These are phyloP conservation scores for Acipenser transmontanus DNA, from an alignment of 2,797 vertebrate genomes.

Conservation along the genomic window DNA sequence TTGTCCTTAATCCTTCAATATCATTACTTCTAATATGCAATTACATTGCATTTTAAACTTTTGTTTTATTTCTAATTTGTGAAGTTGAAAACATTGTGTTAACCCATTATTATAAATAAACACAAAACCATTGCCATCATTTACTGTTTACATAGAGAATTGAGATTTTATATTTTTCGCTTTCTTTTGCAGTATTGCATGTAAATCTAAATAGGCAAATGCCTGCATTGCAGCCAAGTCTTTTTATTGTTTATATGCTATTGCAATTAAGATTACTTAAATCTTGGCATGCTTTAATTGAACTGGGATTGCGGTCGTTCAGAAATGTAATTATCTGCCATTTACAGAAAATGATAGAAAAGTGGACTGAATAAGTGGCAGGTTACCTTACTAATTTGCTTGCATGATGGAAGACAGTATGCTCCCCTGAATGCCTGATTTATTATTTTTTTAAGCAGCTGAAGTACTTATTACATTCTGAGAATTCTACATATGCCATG, in stretches of 20 bases:
- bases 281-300: constrained; percentile 26
- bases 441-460: not conserved
- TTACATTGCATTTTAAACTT: too few species aligned
- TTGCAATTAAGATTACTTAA: constrained; percentile 35
- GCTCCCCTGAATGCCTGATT: constrained; percentile 12
- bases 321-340: constrained; percentile 38
- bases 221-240: constrained; percentile 15
- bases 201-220: not conserved
- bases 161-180: not conserved
- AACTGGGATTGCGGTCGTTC: constrained; percentile 24
- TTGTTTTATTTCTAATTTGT: too few species aligned
- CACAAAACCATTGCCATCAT: too few species aligned
- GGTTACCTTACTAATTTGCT: constrained; percentile 15
- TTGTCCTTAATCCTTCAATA: too few species aligned
- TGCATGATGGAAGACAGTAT: constrained; percentile 12
- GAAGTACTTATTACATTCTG: constrained; percentile 3
- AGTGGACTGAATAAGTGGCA: constrained; percentile 17
- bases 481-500: constrained; percentile 7
- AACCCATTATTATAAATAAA: too few species aligned
- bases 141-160: not conserved
- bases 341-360: constrained; percentile 30
- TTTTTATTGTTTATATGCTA: constrained; percentile 26
- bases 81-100: too few species aligned
- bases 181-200: constrained; percentile 11
- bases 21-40: too few species aligned